Evolutionary conservation across 2,888 invertebrate genomes (phyloP), one percentile per base, ranked within the genome.

Genomic region (Meta bourneti): DNA sequence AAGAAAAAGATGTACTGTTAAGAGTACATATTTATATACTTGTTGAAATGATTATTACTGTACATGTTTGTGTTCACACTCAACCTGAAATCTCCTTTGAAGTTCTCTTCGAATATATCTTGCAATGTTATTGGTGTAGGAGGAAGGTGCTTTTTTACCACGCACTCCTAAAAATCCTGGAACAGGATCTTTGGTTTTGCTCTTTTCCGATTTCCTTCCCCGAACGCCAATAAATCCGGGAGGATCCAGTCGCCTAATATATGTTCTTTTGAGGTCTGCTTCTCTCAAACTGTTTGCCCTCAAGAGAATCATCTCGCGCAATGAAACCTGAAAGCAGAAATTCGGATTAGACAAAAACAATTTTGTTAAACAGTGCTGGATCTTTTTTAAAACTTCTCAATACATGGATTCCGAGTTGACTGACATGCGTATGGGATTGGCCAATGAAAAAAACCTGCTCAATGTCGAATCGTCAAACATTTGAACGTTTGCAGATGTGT

Each of bases 91-190:
- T 61, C 16, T 61, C 61, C 61, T 79, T 79, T 0, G 34, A 34
- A 79, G 51, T 72, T 82, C 72, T 52, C 20, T 82, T 52, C 11
- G 71, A 7, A 82, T 72, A 71, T 84, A 84, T 61, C 74, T 75
- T 19, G 49, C 54, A 54, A 75, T 34, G 13, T 74, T 34, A 48
- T 48, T 54, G 8, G 13, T 61, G 8, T 8, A 54, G 19, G 19
- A 1, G 6, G 8, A 54, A 9, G 16, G 8, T 1, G 20, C 61
- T 51, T 91, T 87, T 49, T 91, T 91, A 20, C 91, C 91, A 1
- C 91, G 77, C 13, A 91, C 91, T 20, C 87, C 91, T 34, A 91
- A 49, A 69, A 91, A 91, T 49, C 91, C 91, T 7, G 91, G 91
- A 54, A 91, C 77, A 34, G 91, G 91, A 49, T 91, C 87, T 51